Evolutionary conservation across 2,113 vertebrate genomes (phyloP).

Genomic region (Macrotis lagotis): DNA sequence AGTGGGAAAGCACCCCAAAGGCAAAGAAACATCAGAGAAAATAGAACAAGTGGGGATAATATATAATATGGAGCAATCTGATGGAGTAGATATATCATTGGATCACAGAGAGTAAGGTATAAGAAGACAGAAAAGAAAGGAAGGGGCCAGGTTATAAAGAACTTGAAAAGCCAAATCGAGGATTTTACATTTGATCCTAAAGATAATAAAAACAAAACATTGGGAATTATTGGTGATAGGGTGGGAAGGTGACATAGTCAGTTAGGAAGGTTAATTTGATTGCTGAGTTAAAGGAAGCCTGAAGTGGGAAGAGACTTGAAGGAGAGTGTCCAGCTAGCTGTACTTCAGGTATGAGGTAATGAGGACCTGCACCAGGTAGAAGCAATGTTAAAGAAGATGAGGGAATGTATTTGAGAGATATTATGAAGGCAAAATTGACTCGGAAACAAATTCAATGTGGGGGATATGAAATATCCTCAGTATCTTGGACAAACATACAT

Average conservation of each 20-base stretch:
- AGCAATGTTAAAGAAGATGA: background rate
- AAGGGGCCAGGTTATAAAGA: background rate
- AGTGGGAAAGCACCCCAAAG: background rate
- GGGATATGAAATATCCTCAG: background rate
- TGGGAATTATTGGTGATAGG: background rate
- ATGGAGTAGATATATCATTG: background rate
- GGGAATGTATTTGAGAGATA: background rate
- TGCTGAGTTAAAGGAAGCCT: background rate
- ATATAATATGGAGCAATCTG: background rate
- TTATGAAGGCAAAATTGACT: background rate
- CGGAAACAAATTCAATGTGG: background rate
- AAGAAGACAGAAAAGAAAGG: background rate
- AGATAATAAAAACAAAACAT: background rate
- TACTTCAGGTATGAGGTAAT: background rate
- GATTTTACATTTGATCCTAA: background rate
- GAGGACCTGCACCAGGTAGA: background rate
- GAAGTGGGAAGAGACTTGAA: background rate
- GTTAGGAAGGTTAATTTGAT: background rate
- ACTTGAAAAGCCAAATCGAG: background rate
- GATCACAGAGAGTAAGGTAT: background rate
- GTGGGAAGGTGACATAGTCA: background rate
- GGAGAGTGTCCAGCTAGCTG: background rate
- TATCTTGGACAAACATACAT: background rate
- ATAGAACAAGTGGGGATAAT: background rate
- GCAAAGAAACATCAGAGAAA: background rate